Percentiles rank a stretch among this genome's conserved stretches.
These are phyloP conservation scores for Drosophila aldrichi DNA, from an alignment of 2,888 invertebrate species.

Conservation along the genomic window DNA sequence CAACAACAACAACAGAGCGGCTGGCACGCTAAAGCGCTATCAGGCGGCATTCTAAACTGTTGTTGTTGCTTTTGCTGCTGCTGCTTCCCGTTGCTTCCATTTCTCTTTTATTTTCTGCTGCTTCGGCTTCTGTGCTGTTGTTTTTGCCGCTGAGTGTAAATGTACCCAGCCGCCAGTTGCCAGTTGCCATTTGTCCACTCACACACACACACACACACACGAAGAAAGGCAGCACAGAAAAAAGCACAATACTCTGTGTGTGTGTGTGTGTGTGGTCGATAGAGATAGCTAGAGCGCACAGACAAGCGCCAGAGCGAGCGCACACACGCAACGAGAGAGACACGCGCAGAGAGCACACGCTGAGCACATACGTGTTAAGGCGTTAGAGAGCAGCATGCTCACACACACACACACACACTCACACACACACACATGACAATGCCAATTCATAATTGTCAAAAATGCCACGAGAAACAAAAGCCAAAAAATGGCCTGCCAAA, in stretches of 20 bases:
- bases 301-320: slow-evolving; percentile 29
- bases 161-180: slow-evolving; percentile 53
- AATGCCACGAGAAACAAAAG: slow-evolving; percentile 28
- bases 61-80: slow-evolving; percentile 21
- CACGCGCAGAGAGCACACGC: slow-evolving; percentile 52
- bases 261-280: slow-evolving; percentile 34
- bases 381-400: slow-evolving; percentile 13
- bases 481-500: slow-evolving; percentile 16
- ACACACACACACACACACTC: slow-evolving; percentile 39
- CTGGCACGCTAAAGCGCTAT: slow-evolving; percentile 58
- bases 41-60: slow-evolving; percentile 58
- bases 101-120: slow-evolving; percentile 12
- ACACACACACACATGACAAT: slow-evolving; percentile 48
- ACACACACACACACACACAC: background rate
- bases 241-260: slow-evolving; percentile 35
- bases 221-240: slow-evolving; percentile 12
- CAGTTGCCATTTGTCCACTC: slow-evolving; percentile 35
- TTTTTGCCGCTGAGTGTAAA: slow-evolving; percentile 36
- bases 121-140: slow-evolving; percentile 12
- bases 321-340: slow-evolving; percentile 39
- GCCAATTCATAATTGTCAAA: slow-evolving; percentile 70
- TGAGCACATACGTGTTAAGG: slow-evolving; percentile 12
- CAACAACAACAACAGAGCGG: slow-evolving; percentile 6
- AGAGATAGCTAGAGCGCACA: slow-evolving; percentile 48
- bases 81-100: background rate